phyloP scores from a whole-genome alignment of 92 coral and sea anemone genomes.

The Zoanthus gigantus region DNA sequence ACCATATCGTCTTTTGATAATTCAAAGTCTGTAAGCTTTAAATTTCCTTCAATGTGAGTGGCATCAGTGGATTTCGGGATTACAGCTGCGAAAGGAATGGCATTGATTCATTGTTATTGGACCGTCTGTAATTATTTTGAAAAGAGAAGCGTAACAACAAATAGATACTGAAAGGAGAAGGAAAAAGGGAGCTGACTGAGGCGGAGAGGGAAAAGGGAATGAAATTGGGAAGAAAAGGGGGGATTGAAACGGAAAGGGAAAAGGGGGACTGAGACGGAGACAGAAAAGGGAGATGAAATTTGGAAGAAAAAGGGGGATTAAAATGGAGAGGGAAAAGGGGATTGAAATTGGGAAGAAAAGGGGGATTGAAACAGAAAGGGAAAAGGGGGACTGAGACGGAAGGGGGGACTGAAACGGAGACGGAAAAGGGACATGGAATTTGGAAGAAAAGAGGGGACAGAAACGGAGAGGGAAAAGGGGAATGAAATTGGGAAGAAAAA shows the following conservation, averaged over 20 bases:
- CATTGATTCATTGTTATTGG: not conserved
- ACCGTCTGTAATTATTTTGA: not conserved
- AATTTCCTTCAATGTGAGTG: slow-evolving; percentile 74
- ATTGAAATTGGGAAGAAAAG: not conserved
- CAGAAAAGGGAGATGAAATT: too few species aligned
- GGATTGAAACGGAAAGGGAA: not conserved
- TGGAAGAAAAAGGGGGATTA: not conserved
- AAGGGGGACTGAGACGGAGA: not conserved
- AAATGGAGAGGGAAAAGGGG: not conserved
- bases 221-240: not conserved
- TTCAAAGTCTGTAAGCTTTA: slow-evolving; percentile 66
- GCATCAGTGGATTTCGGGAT: slow-evolving; percentile 88
- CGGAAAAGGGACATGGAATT: not conserved
- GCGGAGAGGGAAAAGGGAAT: not conserved
- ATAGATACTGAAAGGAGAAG: not conserved
- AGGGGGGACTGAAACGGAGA: not conserved
- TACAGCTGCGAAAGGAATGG: slow-evolving; percentile 64
- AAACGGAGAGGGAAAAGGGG: too few species aligned
- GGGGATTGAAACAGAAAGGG: not conserved
- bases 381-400: not conserved
- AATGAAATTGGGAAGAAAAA: too few species aligned
- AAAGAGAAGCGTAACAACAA: not conserved
- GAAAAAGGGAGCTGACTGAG: not conserved
- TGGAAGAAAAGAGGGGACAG: too few species aligned
- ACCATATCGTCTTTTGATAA: slow-evolving; percentile 74